Conservation (phyloP, 23 tunicate species). For the Halocynthia roretzi region DNA sequence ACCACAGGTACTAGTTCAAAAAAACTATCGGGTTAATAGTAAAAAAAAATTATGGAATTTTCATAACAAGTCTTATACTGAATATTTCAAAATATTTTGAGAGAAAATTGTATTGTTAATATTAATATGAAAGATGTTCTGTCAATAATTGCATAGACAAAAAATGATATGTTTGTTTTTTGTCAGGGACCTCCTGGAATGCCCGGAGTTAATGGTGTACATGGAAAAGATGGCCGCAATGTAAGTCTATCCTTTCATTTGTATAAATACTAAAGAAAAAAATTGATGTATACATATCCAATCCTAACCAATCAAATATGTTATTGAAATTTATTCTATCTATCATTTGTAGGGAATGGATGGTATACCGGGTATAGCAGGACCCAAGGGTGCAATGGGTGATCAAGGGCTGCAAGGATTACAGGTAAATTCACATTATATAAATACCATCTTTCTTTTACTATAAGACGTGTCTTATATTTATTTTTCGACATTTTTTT, state of each 20-base stretch:
- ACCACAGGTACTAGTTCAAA: neutral
- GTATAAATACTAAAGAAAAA: neutral
- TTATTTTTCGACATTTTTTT: neutral
- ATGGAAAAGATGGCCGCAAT: neutral
- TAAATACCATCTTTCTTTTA: neutral
- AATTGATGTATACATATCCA: neutral
- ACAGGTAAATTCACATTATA: conserved; percentile 24
- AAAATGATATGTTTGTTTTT: neutral
- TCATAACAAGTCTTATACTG: too few species aligned
- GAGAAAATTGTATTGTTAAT: too few species aligned
- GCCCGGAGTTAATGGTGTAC: neutral
- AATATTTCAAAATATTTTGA: too few species aligned
- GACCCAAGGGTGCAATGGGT: conserved; percentile 50
- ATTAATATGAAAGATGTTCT: too few species aligned
- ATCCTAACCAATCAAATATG: too few species aligned
- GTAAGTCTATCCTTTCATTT: neutral
- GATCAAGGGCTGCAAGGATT: conserved; percentile 55
- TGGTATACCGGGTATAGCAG: conserved; percentile 19
- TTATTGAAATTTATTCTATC: too few species aligned
- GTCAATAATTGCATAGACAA: too few species aligned
- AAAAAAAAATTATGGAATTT: neutral
- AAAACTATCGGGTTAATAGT: neutral
- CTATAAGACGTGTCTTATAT: neutral
- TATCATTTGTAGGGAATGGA: conserved; percentile 7
- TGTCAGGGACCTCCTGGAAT: conserved; percentile 8